phyloP scores from a whole-genome alignment of 2,888 invertebrate genomes.

The Carabus problematicus region DNA sequence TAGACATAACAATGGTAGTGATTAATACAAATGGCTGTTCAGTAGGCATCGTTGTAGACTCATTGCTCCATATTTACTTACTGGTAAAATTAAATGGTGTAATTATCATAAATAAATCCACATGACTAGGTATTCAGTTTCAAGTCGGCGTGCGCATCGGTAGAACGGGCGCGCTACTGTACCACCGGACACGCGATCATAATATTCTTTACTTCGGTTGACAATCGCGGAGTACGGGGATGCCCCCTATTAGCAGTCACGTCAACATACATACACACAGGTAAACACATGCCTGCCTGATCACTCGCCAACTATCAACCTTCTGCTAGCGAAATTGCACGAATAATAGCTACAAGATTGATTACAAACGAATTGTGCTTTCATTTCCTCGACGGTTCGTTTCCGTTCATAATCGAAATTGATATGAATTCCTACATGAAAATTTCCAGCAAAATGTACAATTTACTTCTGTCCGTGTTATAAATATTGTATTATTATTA shows the following conservation, averaged over 20 bases:
- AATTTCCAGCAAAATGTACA: too few species aligned
- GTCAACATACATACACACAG: neutral
- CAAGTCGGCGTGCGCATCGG: too few species aligned
- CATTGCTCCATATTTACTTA: conserved; percentile 1
- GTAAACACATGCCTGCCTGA: too few species aligned
- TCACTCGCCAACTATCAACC: too few species aligned
- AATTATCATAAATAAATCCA: conserved; percentile 13
- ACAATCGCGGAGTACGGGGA: neutral
- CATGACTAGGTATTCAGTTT: conserved; percentile 1
- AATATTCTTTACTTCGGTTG: conserved; percentile 2
- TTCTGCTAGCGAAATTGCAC: too few species aligned
- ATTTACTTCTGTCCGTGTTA: neutral
- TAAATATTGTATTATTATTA: neutral
- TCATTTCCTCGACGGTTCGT: too few species aligned
- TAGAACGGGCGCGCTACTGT: neutral
- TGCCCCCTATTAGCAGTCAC: conserved; percentile 5
- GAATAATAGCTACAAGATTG: too few species aligned
- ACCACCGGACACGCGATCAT: neutral
- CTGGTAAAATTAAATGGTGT: conserved; percentile 6
- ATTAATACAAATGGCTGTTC: neutral
- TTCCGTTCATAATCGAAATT: too few species aligned
- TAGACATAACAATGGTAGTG: too few species aligned
- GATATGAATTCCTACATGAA: too few species aligned
- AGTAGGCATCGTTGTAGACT: neutral
- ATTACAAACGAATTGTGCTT: too few species aligned